Conservation (phyloP, 2,113 vertebrate genomes). For the Poecile atricapillus region DNA sequence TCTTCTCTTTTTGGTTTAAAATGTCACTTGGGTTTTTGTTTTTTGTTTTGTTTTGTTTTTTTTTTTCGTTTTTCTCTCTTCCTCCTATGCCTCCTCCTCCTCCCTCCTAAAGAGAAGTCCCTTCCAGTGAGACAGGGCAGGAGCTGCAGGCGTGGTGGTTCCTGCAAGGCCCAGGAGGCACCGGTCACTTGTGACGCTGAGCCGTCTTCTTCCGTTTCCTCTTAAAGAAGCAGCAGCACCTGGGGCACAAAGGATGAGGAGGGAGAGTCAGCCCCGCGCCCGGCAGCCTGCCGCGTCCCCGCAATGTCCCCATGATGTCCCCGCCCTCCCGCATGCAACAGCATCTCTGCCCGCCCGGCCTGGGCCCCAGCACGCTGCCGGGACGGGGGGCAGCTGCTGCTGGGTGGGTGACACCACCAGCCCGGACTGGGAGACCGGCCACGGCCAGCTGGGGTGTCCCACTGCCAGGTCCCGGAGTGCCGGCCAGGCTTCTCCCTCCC, state of each 20-base stretch:
- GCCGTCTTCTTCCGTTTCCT: slow-evolving; percentile 98
- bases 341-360: accelerated
- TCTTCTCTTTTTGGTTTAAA: slow-evolving; percentile 79
- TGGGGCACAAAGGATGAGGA: slow-evolving; percentile 72
- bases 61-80: not conserved
- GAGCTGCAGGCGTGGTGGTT: slow-evolving; percentile 67
- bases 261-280: not conserved
- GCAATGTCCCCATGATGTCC: not conserved
- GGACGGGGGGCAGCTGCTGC: not conserved
- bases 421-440: not conserved
- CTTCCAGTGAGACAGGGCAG: slow-evolving; percentile 76
- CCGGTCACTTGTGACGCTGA: slow-evolving; percentile 93
- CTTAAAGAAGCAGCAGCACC: slow-evolving; percentile 99
- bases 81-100: slow-evolving; percentile 45
- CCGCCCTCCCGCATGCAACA: not conserved
- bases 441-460: not conserved
- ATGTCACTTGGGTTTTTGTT: slow-evolving; percentile 48
- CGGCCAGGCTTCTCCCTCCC: not conserved
- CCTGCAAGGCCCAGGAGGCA: slow-evolving; percentile 73
- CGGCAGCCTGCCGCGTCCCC: not conserved
- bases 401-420: not conserved
- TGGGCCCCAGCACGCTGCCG: accelerated
- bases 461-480: not conserved
- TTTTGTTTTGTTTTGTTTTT: not conserved
- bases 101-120: slow-evolving; percentile 71